Base-by-base conservation (phyloP, 2,888 invertebrate species). In the Orthosia cruda region DNA sequence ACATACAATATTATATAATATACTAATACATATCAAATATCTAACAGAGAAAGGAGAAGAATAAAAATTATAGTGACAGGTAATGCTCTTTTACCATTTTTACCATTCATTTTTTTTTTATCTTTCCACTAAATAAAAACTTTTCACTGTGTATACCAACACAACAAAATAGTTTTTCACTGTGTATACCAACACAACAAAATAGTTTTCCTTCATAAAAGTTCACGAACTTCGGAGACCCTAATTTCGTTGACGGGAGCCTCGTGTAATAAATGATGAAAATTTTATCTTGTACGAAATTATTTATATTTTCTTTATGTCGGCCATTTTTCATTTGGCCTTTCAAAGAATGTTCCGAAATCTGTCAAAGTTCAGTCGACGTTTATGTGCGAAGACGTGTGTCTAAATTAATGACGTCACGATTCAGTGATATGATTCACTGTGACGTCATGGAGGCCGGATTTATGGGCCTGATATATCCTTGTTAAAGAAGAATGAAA, bases 381-480 rank as follows among this genome's bases (percentile, higher is more conserved):
- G 83, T 69, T 80, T 80, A 83, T 83, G 83, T 84, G 74, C 74
- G 76, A 89, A 91, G 90, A 89, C 89, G 88, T 71, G 86, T 86
- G 81, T 83, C 85, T 81, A 90, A 91, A 94, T 92, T 93, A 92
- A 94, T 92, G 94, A 92, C 92, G 89, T 89, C 91, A 92, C 90
- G 92, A 90, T 89, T 87, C 84, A 88, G 87, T 89, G 92, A 91
- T 92, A 92, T 89, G 91, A 92, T 93, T 92, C 91, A 92, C 84
- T 76, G 79, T 90, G 90, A 90, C 88, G 84, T 89, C 90, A 86
- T 73, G 80, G 77, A 86, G 80, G 74, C 71, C 74, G 75, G 87
- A 91, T 91, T 90, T 90, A 89, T 90, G 86, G 86, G 67, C 61
- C 81, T 88, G 87, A 91, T 92, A 88, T 87, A 90, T 89, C 85